These are phyloP conservation scores for Formica exsecta DNA, from an alignment of 1,140 invertebrate genomes.

Conservation along the genomic window DNA sequence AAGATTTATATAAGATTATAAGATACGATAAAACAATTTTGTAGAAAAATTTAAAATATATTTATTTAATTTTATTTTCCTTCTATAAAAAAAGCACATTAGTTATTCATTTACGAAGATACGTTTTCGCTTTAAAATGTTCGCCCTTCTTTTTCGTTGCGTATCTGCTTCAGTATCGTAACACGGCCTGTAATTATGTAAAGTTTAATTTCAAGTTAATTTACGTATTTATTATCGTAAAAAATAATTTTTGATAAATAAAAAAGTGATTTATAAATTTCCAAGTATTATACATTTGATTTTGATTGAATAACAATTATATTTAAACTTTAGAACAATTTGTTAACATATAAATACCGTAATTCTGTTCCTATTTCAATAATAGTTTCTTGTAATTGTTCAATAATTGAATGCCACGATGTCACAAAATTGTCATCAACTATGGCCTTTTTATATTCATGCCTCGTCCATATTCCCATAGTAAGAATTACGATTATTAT, in stretches of 20 bases:
- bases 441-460: neutral
- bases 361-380: constrained; percentile 2
- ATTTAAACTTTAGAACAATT: neutral
- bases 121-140: constrained; percentile 22
- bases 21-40: neutral
- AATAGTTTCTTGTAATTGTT: constrained; percentile 26
- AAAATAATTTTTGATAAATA: neutral
- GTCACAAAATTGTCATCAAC: neutral
- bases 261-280: constrained; percentile 4
- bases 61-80: constrained; percentile 12
- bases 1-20: neutral
- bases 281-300: neutral
- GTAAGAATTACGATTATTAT: constrained; percentile 34
- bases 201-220: neutral
- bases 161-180: neutral
- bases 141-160: constrained; percentile 28
- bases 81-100: neutral
- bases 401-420: constrained; percentile 10
- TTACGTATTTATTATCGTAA: neutral
- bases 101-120: constrained; percentile 6
- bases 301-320: neutral
- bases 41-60: neutral
- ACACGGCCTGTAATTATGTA: constrained; percentile 24
- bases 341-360: constrained; percentile 3
- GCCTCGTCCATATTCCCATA: constrained; percentile 20